phyloP scores from a whole-genome alignment of 2,888 invertebrate species.

The Epinotia demarniana region DNA sequence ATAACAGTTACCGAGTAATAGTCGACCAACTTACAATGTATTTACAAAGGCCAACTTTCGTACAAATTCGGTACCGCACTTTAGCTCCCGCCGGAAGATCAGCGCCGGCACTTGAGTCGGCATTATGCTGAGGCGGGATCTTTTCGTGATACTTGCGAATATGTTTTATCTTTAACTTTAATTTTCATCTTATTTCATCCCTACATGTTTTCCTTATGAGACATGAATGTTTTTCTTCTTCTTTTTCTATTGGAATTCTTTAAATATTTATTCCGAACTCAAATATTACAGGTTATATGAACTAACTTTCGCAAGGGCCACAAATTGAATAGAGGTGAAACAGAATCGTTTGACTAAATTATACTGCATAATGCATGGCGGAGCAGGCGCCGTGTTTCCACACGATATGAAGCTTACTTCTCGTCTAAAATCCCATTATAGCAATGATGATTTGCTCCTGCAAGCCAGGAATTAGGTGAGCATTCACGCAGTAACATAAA shows the following conservation, averaged over 20 bases:
- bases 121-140: no score
- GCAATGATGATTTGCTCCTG: conserved; percentile 39
- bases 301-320: conserved; percentile 1
- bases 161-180: no score
- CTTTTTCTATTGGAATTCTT: background rate
- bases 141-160: no score
- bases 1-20: no score
- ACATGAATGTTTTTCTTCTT: no score
- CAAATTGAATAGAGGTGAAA: conserved; percentile 40
- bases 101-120: no score
- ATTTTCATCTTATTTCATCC: no score
- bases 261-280: background rate
- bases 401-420: conserved; percentile 56
- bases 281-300: conserved; percentile 7
- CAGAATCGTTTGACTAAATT: conserved; percentile 42
- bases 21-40: no score
- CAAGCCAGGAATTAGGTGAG: conserved; percentile 39
- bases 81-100: no score
- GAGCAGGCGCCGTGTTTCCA: conserved; percentile 55
- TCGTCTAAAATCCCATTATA: conserved; percentile 41
- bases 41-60: no score
- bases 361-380: conserved; percentile 60
- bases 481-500: conserved; percentile 41
- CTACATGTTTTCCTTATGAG: no score
- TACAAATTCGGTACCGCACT: no score